These are phyloP conservation scores for Margaritifera margaritifera DNA, from an alignment of 2,888 invertebrate genomes.

Conservation along the genomic window DNA sequence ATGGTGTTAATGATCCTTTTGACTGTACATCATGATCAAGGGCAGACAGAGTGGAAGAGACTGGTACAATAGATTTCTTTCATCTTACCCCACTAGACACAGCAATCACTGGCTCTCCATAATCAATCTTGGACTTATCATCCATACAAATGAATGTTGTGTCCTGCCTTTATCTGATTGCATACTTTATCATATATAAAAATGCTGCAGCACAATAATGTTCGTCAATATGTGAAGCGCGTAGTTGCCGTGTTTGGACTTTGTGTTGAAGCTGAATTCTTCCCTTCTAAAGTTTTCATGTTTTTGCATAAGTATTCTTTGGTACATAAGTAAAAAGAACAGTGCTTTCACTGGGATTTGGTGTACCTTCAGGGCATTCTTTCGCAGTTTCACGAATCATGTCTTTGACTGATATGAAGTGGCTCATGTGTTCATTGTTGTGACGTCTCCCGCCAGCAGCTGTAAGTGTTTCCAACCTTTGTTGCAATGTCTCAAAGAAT, in stretches of 20 bases:
- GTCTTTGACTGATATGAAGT: conserved; percentile 29
- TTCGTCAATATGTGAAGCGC: conserved; percentile 26
- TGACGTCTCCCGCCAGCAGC: conserved; percentile 32
- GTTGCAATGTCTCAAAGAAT: conserved; percentile 22
- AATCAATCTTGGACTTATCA: conserved; percentile 35
- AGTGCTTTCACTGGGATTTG: conserved; percentile 30
- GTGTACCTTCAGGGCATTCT: conserved; percentile 19
- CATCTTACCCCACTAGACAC: conserved; percentile 31
- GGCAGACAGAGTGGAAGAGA: conserved; percentile 3
- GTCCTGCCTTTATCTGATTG: conserved; percentile 8
- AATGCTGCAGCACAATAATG: conserved; percentile 33
- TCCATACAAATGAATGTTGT: conserved; percentile 22
- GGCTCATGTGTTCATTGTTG: conserved; percentile 21
- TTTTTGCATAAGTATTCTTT: conserved; percentile 19
- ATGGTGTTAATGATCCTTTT: conserved; percentile 39
- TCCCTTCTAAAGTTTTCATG: conserved; percentile 25
- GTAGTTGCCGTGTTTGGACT: conserved; percentile 28
- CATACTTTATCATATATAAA: conserved; percentile 21
- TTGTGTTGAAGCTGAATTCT: conserved; percentile 22
- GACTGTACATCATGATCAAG: conserved; percentile 35
- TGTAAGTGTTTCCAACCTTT: conserved; percentile 18
- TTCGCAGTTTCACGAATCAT: conserved; percentile 20
- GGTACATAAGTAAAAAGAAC: conserved; percentile 32
- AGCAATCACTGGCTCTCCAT: conserved; percentile 32
- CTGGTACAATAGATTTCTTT: conserved; percentile 34